A percentile compares a stretch with the other conserved stretches of the same genome.
These are phyloP conservation scores for Polyploca ridens DNA, from an alignment of 2,888 invertebrate species.

Conservation along the genomic window DNA sequence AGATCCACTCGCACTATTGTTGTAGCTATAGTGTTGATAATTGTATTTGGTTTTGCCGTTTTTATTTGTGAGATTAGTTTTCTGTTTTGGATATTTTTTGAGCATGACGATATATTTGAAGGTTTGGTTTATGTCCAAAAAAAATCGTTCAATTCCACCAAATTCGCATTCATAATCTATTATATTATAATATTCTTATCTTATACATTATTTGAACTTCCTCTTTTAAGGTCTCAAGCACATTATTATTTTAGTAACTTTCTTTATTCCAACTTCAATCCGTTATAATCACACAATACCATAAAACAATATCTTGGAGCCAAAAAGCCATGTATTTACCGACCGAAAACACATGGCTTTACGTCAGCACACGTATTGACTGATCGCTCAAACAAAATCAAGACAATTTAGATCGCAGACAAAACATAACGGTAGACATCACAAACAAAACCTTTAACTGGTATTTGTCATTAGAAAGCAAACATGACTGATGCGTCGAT, in stretches of 20 bases:
- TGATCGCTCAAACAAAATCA: not conserved
- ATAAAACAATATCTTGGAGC: not conserved
- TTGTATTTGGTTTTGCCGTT: not conserved
- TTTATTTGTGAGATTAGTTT: too few species aligned
- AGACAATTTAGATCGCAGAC: not conserved
- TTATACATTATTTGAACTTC: too few species aligned
- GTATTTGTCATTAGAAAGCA: slow-evolving; percentile 48
- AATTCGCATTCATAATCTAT: too few species aligned
- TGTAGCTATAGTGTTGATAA: slow-evolving; percentile 15
- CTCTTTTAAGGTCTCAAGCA: too few species aligned
- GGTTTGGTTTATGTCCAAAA: too few species aligned
- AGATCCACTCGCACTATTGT: slow-evolving; percentile 37
- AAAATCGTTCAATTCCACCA: too few species aligned
- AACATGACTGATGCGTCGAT: slow-evolving; percentile 34
- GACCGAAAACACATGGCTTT: not conserved
- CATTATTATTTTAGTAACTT: too few species aligned
- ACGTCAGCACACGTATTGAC: slow-evolving; percentile 1
- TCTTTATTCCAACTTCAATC: too few species aligned
- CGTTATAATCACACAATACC: not conserved
- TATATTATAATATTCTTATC: too few species aligned
- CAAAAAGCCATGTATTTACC: not conserved
- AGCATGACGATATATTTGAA: too few species aligned
- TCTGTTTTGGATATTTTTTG: too few species aligned
- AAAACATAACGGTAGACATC: not conserved
- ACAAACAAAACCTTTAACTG: slow-evolving; percentile 1